These are phyloP conservation scores for Petrocephalus schoutedeni DNA, from an alignment of 2,797 vertebrate genomes.

Conservation along the genomic window DNA sequence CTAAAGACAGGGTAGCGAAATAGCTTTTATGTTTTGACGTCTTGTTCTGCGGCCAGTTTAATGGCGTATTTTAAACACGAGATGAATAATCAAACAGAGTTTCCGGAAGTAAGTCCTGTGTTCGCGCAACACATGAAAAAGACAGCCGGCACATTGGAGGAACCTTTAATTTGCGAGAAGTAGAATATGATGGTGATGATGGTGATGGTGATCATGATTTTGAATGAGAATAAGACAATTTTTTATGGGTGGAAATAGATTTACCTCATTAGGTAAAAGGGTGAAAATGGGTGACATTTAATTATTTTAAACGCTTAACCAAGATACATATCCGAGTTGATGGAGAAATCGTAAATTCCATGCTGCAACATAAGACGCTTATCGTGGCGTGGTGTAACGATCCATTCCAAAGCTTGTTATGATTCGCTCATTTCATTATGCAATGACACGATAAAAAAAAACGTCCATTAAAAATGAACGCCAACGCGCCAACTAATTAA, in stretches of 20 bases:
- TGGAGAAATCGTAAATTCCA: not conserved
- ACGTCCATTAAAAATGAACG: not conserved
- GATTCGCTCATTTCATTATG: not conserved
- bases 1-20: not conserved
- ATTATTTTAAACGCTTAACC: not conserved
- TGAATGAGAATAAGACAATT: not conserved
- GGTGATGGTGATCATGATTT: not conserved
- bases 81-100: not conserved
- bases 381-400: not conserved
- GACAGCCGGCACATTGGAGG: not conserved
- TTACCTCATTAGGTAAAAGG: not conserved
- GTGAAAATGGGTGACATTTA: not conserved
- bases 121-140: not conserved
- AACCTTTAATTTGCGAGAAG: not conserved
- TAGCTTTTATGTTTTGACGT: not conserved
- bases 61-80: not conserved
- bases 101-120: not conserved
- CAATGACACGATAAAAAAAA: not conserved
- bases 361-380: not conserved
- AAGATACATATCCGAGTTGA: not conserved
- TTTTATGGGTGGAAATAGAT: not conserved
- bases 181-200: not conserved
- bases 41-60: not conserved
- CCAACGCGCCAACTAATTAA: not conserved
- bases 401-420: constrained; percentile 1